A percentile compares a stretch with the other conserved stretches of the same genome.
Evolutionary conservation across 2,113 vertebrate genomes (phyloP).

Genomic region (Clarias magur): DNA sequence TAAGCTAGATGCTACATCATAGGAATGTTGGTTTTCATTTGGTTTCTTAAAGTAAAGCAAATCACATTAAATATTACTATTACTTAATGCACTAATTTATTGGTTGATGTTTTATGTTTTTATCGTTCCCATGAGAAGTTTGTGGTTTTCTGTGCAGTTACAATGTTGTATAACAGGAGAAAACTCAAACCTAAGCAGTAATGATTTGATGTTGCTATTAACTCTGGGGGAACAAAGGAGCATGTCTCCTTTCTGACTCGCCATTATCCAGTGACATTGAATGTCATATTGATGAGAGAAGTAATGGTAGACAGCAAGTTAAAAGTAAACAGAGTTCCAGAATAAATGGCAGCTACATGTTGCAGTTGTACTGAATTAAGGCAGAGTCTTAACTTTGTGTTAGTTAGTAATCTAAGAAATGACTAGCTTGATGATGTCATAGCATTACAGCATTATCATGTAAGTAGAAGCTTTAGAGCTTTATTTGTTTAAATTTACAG

Average conservation of each 20-base stretch:
- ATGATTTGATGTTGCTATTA: not conserved
- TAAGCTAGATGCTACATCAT: not conserved
- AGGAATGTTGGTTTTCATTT: not conserved
- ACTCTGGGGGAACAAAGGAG: not conserved
- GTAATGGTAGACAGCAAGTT: not conserved
- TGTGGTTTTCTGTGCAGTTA: not conserved
- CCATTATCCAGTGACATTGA: not conserved
- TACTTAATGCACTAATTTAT: not conserved
- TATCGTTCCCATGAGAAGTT: not conserved
- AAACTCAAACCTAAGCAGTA: not conserved
- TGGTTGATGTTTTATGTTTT: not conserved
- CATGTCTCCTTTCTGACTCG: not conserved
- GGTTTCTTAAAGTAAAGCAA: not conserved
- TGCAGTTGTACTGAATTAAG: not conserved
- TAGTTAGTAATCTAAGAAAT: not conserved
- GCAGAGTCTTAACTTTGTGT: not conserved
- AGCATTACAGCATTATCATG: not conserved
- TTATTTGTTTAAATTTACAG: not conserved
- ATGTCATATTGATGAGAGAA: not conserved
- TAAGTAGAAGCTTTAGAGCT: not conserved
- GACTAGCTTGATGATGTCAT: not conserved
- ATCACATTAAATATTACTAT: not conserved
- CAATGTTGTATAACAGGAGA: not conserved
- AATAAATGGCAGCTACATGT: not conserved
- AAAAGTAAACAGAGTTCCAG: not conserved